These are phyloP conservation scores for Cyclopterus lumpus DNA, from an alignment of 2,797 vertebrate genomes.

Conservation along the genomic window DNA sequence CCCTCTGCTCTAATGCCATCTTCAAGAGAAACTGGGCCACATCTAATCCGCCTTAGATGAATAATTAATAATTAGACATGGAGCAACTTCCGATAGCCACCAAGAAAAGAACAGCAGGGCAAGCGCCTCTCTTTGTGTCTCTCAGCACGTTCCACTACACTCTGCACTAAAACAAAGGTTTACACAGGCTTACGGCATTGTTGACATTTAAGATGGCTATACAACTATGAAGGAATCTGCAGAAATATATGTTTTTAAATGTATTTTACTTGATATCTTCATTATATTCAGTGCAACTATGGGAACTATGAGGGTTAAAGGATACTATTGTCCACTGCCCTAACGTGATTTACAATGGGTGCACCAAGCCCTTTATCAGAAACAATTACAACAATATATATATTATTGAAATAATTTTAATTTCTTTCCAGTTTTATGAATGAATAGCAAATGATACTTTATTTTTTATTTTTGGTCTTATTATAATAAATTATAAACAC, in stretches of 20 bases:
- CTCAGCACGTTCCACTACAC: conserved; percentile 53
- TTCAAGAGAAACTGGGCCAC: conserved; percentile 85
- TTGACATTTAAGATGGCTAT: conserved; percentile 25
- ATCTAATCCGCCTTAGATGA: conserved; percentile 85
- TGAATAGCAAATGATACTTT: neutral
- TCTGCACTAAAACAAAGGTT: conserved; percentile 41
- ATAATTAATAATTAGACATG: conserved; percentile 89
- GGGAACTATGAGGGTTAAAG: conserved; percentile 16
- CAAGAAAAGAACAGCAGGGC: conserved; percentile 80
- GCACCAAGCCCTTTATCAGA: conserved; percentile 13
- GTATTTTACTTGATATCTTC: conserved; percentile 4
- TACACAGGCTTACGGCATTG: conserved; percentile 34
- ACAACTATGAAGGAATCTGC: neutral
- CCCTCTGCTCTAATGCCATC: conserved; percentile 74
- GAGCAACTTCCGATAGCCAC: conserved; percentile 80
- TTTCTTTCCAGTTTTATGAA: neutral
- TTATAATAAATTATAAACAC: neutral
- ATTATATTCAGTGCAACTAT: conserved; percentile 17
- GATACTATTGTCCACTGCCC: conserved; percentile 17
- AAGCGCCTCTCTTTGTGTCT: conserved; percentile 67
- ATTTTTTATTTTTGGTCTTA: neutral
- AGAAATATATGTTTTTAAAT: conserved; percentile 20
- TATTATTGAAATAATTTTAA: neutral
- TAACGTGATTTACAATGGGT: conserved; percentile 31
- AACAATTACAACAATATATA: conserved; percentile 3